phyloP scores from a whole-genome alignment of 2,888 invertebrate genomes.

The Cephalotes varians region DNA sequence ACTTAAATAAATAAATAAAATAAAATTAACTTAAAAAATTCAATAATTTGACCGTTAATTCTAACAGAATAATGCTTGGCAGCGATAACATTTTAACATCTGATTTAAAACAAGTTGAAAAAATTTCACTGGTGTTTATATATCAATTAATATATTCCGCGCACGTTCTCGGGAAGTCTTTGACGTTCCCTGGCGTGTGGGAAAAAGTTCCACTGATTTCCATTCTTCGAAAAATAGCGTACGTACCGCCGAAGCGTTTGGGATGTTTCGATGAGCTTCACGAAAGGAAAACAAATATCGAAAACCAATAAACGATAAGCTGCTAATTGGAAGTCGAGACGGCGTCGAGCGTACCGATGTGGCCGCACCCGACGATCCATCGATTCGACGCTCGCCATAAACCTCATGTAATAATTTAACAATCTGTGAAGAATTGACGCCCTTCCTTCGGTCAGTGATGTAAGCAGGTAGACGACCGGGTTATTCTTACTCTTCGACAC shows the following conservation, averaged over 20 bases:
- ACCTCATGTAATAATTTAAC: slow-evolving; percentile 74
- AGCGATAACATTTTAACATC: neutral
- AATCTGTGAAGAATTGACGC: slow-evolving; percentile 61
- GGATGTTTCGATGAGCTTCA: slow-evolving; percentile 58
- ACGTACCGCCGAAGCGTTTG: slow-evolving; percentile 44
- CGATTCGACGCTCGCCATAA: slow-evolving; percentile 73
- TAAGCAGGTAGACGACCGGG: slow-evolving; percentile 58
- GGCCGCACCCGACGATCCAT: slow-evolving; percentile 67
- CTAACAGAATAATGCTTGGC: neutral
- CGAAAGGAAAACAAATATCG: slow-evolving; percentile 80
- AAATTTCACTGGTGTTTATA: neutral
- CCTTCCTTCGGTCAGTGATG: slow-evolving; percentile 38
- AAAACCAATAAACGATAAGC: slow-evolving; percentile 84
- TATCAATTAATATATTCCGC: slow-evolving; percentile 41
- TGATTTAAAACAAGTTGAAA: neutral
- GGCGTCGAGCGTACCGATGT: slow-evolving; percentile 74
- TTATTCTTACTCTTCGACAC: slow-evolving; percentile 60
- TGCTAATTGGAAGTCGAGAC: slow-evolving; percentile 84
- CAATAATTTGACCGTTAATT: neutral
- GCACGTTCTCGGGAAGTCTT: slow-evolving; percentile 19
- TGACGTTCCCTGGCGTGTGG: slow-evolving; percentile 17
- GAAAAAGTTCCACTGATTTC: slow-evolving; percentile 63
- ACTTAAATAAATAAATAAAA: no score
- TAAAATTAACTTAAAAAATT: no score
- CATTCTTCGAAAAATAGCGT: slow-evolving; percentile 66